Evolutionary conservation across 1,140 invertebrate genomes (phyloP).

Genomic region (Bombus pyrosoma): DNA sequence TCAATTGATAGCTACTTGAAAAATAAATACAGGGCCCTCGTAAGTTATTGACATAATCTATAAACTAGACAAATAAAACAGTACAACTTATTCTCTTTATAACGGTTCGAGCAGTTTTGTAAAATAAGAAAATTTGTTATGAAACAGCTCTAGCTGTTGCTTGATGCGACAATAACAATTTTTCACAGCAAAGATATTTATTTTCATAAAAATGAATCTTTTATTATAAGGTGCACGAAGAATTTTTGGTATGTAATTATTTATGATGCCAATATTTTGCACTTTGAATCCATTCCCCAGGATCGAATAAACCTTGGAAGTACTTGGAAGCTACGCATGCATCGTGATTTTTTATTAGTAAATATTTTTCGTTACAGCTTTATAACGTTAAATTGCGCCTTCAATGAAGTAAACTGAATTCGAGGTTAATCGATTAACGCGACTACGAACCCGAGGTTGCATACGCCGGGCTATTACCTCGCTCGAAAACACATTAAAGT

Average conservation of each 20-base stretch:
- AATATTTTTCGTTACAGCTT: neutral
- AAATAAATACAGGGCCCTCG: too few species aligned
- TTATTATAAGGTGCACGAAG: too few species aligned
- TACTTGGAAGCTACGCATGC: neutral
- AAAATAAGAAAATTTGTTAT: too few species aligned
- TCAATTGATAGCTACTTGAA: too few species aligned
- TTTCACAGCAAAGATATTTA: too few species aligned
- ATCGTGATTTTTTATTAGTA: neutral
- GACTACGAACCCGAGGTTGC: neutral
- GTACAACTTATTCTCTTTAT: too few species aligned
- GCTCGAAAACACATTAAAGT: conserved; percentile 15
- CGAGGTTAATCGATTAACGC: conserved; percentile 17
- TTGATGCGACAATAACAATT: too few species aligned
- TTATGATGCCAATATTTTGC: neutral
- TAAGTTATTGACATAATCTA: too few species aligned
- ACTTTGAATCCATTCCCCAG: neutral
- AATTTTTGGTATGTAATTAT: neutral
- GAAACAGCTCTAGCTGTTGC: too few species aligned
- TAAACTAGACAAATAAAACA: too few species aligned
- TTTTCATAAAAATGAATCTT: too few species aligned
- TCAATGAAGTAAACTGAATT: neutral
- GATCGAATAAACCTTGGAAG: neutral
- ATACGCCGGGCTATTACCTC: conserved; percentile 3
- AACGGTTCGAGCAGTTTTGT: too few species aligned
- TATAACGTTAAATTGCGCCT: neutral